Conservation (phyloP, 2,888 invertebrate genomes). For the Coenonympha glycerion region DNA sequence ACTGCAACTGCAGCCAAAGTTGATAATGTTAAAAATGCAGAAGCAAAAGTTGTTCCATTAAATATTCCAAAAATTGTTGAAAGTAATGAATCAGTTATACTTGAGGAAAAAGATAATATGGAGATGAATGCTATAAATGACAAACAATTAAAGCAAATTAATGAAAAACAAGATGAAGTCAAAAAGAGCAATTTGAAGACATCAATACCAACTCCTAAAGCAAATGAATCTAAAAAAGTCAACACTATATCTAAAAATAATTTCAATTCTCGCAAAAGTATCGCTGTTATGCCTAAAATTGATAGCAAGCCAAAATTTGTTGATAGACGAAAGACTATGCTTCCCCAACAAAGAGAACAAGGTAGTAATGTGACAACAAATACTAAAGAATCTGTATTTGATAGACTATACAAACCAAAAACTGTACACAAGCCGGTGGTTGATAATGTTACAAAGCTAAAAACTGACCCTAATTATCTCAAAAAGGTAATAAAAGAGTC, state of each 20-base stretch:
- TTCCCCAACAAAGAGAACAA: conserved; percentile 23
- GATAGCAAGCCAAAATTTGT: conserved; percentile 23
- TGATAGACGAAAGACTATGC: conserved; percentile 35
- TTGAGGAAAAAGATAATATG: background rate
- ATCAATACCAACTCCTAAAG: conserved; percentile 14
- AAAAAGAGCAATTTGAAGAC: background rate
- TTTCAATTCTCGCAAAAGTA: conserved; percentile 9
- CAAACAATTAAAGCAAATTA: conserved; percentile 2
- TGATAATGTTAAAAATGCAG: conserved; percentile 1
- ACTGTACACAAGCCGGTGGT: conserved; percentile 30
- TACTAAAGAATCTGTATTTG: conserved; percentile 52
- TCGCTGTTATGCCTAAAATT: conserved; percentile 7
- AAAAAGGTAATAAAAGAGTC: conserved; percentile 46
- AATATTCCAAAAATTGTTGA: background rate
- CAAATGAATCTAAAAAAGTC: background rate
- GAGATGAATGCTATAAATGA: background rate
- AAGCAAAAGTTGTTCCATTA: background rate
- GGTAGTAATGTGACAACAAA: conserved; percentile 18
- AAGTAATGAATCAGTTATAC: background rate
- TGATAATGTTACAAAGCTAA: conserved; percentile 40
- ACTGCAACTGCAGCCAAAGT: no score
- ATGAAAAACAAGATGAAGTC: background rate
- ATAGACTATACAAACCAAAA: conserved; percentile 61
- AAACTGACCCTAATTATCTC: conserved; percentile 46
- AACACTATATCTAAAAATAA: conserved; percentile 8